phyloP scores from a whole-genome alignment of 2,797 vertebrate species.

The Botia kubotai region DNA sequence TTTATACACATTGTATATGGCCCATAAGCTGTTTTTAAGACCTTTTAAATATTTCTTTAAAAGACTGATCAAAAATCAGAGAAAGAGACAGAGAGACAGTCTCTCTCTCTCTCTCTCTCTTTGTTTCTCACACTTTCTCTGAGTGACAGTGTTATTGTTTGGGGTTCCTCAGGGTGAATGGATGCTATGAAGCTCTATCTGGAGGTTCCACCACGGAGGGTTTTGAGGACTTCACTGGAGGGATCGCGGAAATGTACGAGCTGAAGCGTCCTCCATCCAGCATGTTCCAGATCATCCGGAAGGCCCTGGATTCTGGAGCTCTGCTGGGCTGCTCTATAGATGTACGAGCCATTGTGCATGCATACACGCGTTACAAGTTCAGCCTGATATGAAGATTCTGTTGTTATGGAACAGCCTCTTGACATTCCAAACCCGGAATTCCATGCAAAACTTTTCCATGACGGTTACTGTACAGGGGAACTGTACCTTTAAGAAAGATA shows the following conservation, averaged over 20 bases:
- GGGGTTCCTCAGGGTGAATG: constrained; percentile 75
- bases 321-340: constrained; percentile 90
- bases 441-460: not conserved
- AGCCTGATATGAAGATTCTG: constrained; percentile 7
- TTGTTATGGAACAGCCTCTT: constrained; percentile 1
- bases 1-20: too few relatives aligned
- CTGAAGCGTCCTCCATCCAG: constrained; percentile 76
- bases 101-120: too few relatives aligned
- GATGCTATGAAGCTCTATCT: constrained; percentile 86
- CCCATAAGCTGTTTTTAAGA: too few relatives aligned
- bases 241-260: constrained; percentile 85
- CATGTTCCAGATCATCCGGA: constrained; percentile 83
- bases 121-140: not conserved
- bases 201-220: constrained; percentile 87
- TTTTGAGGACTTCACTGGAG: constrained; percentile 94
- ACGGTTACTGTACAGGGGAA: not conserved
- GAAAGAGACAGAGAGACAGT: too few relatives aligned
- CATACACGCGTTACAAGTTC: not conserved
- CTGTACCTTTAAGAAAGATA: not conserved
- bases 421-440: not conserved
- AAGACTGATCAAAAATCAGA: too few relatives aligned
- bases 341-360: constrained; percentile 56
- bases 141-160: constrained; percentile 16
- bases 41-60: too few relatives aligned
- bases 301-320: constrained; percentile 81